Percentiles rank a stretch among this genome's conserved stretches.
Conservation (phyloP, 2,113 vertebrate genomes). For the Dolichotis patagonum region DNA sequence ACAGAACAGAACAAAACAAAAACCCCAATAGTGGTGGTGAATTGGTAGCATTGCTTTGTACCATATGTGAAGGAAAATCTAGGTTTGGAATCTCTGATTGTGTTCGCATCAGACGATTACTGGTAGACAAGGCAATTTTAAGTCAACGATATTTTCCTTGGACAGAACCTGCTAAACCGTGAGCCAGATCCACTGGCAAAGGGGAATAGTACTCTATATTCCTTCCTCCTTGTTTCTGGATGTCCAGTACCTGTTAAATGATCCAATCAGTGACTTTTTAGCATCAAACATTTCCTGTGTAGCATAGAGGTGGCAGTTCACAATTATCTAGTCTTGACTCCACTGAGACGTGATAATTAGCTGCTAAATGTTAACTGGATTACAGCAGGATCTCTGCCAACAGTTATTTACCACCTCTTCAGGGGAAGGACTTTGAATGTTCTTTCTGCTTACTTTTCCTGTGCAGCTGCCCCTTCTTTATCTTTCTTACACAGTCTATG, state of each 20-base stretch:
- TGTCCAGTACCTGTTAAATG: slow-evolving; percentile 54
- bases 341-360: slow-evolving; percentile 81
- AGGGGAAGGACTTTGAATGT: slow-evolving; percentile 44
- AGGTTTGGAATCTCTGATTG: background rate
- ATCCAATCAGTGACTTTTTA: slow-evolving; percentile 53
- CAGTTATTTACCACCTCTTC: slow-evolving; percentile 70
- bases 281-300: slow-evolving; percentile 53
- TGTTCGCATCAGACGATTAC: background rate
- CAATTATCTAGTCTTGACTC: slow-evolving; percentile 72
- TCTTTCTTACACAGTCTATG: slow-evolving; percentile 7
- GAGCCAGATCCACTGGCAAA: background rate
- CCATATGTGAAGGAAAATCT: background rate
- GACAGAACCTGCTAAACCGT: background rate
- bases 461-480: slow-evolving; percentile 58
- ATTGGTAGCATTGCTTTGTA: background rate
- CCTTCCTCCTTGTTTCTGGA: slow-evolving; percentile 38
- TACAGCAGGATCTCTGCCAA: slow-evolving; percentile 57
- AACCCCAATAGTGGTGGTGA: background rate
- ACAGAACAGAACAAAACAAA: background rate
- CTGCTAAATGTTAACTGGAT: slow-evolving; percentile 79
- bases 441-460: background rate
- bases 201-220: background rate
- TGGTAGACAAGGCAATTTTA: background rate
- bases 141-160: background rate
- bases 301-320: slow-evolving; percentile 57